A percentile compares a stretch with the other conserved stretches of the same genome.
phyloP scores from a whole-genome alignment of 2,888 invertebrate genomes.

The Lamellibrachia columna region DNA sequence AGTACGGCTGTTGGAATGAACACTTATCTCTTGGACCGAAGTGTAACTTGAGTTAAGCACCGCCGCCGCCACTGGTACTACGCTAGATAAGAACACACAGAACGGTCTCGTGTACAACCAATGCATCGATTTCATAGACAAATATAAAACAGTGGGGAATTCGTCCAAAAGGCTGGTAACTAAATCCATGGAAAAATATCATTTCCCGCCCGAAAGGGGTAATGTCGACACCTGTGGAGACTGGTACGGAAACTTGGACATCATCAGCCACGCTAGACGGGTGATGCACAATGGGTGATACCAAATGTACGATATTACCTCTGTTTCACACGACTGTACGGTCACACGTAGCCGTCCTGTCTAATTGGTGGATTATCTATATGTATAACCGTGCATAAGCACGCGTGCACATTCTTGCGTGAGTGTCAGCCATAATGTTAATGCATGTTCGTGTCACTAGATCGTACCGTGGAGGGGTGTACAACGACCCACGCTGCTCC shows the following conservation, averaged over 20 bases:
- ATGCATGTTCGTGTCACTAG: not conserved
- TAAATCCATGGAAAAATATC: not conserved
- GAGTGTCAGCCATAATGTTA: too few species aligned
- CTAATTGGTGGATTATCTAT: not conserved
- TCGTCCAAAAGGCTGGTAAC: not conserved
- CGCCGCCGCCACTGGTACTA: not conserved
- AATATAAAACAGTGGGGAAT: not conserved
- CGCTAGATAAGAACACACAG: too few species aligned
- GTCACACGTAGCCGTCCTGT: not conserved
- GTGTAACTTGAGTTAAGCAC: not conserved
- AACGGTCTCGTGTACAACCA: too few species aligned
- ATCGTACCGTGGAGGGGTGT: slow-evolving; percentile 69
- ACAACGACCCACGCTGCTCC: slow-evolving; percentile 80
- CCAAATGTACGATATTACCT: not conserved
- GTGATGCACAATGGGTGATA: too few species aligned
- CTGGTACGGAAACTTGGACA: too few species aligned
- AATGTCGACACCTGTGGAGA: not conserved
- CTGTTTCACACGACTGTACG: not conserved
- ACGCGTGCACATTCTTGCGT: not conserved
- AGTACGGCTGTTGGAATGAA: not conserved
- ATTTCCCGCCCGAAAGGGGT: not conserved
- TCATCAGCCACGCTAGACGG: too few species aligned
- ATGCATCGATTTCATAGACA: too few species aligned
- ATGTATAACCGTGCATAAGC: not conserved
- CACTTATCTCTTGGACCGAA: not conserved